phyloP scores from a whole-genome alignment of 2,888 invertebrate species.

The Drosophila meridiana region DNA sequence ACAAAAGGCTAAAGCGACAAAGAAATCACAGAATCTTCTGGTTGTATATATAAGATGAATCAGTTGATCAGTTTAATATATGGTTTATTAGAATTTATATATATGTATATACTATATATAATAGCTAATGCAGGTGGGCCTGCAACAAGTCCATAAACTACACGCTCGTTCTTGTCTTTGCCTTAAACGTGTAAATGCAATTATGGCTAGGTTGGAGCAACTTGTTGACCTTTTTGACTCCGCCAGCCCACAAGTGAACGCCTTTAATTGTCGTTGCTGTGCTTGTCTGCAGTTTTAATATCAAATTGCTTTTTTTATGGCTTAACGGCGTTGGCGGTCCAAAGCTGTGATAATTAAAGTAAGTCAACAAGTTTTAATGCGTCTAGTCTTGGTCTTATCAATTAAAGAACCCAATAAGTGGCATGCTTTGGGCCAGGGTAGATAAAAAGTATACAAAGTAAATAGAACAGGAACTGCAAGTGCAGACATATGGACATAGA shows the following conservation, averaged over 20 bases:
- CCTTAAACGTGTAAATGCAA: slow-evolving; percentile 39
- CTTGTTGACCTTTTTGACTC: slow-evolving; percentile 70
- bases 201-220: slow-evolving; percentile 49
- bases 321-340: slow-evolving; percentile 39
- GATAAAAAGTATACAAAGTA: slow-evolving; percentile 65
- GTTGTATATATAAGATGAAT: neutral
- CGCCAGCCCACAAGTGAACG: slow-evolving; percentile 22
- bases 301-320: slow-evolving; percentile 48
- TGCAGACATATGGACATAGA: neutral
- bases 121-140: slow-evolving; percentile 16
- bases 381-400: slow-evolving; percentile 48
- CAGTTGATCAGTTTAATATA: neutral
- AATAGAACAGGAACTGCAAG: slow-evolving; percentile 15
- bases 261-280: slow-evolving; percentile 42
- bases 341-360: slow-evolving; percentile 44
- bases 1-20: slow-evolving; percentile 25
- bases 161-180: slow-evolving; percentile 28
- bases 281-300: slow-evolving; percentile 44
- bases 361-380: slow-evolving; percentile 41
- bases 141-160: slow-evolving; percentile 33
- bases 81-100: neutral
- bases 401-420: slow-evolving; percentile 28
- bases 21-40: slow-evolving; percentile 4
- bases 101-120: neutral
- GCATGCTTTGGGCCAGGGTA: slow-evolving; percentile 27